Conservation (phyloP, 2,888 invertebrate genomes). For the Ypsolopha scabrella region DNA sequence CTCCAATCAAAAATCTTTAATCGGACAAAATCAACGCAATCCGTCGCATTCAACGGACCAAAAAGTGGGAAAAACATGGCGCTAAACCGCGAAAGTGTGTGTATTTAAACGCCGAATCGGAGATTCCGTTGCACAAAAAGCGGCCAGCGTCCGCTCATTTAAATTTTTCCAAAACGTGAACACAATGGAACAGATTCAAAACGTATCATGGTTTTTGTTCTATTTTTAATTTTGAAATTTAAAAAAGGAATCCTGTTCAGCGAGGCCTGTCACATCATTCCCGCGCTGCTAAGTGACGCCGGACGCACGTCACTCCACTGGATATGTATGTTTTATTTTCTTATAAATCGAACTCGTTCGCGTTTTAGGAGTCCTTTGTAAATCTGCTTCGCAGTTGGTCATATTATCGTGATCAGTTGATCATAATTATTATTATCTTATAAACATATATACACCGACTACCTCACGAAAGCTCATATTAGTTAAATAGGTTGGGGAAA, state of each 20-base stretch:
- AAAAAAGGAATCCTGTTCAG: conserved; percentile 63
- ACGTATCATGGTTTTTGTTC: conserved; percentile 40
- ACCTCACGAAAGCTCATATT: too few relatives aligned
- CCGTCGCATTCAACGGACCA: conserved; percentile 47
- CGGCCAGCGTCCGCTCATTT: conserved; percentile 56
- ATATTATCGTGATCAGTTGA: not conserved
- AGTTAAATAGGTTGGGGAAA: too few relatives aligned
- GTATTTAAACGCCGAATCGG: conserved; percentile 68
- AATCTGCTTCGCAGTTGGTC: not conserved
- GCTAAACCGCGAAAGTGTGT: conserved; percentile 67
- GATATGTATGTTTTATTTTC: conserved; percentile 60
- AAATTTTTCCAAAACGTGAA: conserved; percentile 68
- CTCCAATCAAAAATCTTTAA: conserved; percentile 34
- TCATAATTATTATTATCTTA: too few relatives aligned
- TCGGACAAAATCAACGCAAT: conserved; percentile 31
- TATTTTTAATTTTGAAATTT: conserved; percentile 57
- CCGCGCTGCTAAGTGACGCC: conserved; percentile 70
- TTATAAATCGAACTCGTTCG: conserved; percentile 55
- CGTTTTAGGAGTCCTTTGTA: conserved; percentile 34
- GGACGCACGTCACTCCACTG: conserved; percentile 65
- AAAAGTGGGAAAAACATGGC: conserved; percentile 70
- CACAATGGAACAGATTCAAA: conserved; percentile 67
- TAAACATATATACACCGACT: too few relatives aligned
- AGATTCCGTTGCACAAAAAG: conserved; percentile 57
- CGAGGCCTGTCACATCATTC: conserved; percentile 69